Percentiles rank a stretch among this genome's conserved stretches.
These are phyloP conservation scores for Pheosia gnoma DNA, from an alignment of 2,888 invertebrate genomes.

Conservation along the genomic window DNA sequence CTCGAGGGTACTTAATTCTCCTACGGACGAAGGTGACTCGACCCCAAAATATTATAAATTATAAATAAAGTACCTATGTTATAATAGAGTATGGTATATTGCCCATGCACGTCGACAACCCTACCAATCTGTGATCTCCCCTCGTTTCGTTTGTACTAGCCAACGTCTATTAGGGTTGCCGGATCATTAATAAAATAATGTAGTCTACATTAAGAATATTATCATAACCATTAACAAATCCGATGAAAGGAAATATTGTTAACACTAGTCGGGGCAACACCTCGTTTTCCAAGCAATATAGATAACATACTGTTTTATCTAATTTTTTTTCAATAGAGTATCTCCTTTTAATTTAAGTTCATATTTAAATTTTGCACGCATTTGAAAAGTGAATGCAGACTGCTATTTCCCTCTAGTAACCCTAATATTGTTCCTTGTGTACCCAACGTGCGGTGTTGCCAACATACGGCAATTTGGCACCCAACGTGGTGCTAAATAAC, in stretches of 20 bases:
- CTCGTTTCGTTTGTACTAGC: constrained; percentile 3
- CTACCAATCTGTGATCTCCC: not conserved
- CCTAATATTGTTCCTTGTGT: constrained; percentile 3
- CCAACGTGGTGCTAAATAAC: constrained; percentile 28
- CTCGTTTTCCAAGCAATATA: too few relatives aligned
- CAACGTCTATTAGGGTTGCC: not conserved
- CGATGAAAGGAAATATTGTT: too few relatives aligned
- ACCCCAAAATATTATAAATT: too few relatives aligned
- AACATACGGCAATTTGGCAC: constrained; percentile 41
- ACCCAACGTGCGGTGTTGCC: constrained; percentile 30
- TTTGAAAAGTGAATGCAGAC: not conserved
- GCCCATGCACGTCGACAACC: not conserved
- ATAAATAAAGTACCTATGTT: too few relatives aligned
- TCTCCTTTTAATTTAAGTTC: too few relatives aligned
- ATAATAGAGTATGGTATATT: too few relatives aligned
- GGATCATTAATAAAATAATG: not conserved
- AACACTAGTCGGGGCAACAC: too few relatives aligned
- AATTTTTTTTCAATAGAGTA: too few relatives aligned
- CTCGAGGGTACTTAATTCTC: too few relatives aligned
- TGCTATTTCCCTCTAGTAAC: not conserved
- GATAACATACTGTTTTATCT: too few relatives aligned
- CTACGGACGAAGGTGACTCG: too few relatives aligned
- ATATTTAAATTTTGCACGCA: not conserved
- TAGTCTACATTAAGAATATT: not conserved
- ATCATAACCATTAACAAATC: not conserved